Percentiles rank a stretch among this genome's conserved stretches.
Evolutionary conservation across 2,113 vertebrate species (phyloP).

Genomic region (Centropus bengalensis): DNA sequence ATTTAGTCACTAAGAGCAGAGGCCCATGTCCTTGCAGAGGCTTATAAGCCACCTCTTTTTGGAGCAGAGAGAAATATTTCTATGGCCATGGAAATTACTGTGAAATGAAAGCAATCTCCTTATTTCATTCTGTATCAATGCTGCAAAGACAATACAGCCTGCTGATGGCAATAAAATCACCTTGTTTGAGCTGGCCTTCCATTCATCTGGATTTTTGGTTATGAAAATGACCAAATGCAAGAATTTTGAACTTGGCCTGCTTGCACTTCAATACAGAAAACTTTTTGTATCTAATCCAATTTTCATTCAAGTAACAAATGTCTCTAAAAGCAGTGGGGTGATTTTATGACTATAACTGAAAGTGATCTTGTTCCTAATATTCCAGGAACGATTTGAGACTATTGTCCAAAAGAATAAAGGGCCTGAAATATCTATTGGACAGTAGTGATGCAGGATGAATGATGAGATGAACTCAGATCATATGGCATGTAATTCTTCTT

Average conservation of each 20-base stretch:
- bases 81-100: not conserved
- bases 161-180: not conserved
- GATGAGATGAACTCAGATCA: not conserved
- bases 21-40: not conserved
- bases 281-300: not conserved
- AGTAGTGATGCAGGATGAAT: not conserved
- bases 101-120: not conserved
- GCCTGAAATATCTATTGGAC: not conserved
- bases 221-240: not conserved
- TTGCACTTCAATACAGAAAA: not conserved
- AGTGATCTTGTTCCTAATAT: not conserved
- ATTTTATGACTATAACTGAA: not conserved
- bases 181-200: not conserved
- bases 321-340: not conserved
- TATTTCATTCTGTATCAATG: not conserved
- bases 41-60: not conserved
- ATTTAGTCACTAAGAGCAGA: not conserved
- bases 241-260: not conserved
- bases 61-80: not conserved
- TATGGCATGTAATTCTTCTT: not conserved
- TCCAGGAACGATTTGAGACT: not conserved
- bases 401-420: not conserved
- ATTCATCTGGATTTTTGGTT: not conserved
- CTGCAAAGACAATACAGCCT: not conserved
- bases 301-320: not conserved